Conservation (phyloP, 2,797 vertebrate genomes). For the Toxotes lorentzi region DNA sequence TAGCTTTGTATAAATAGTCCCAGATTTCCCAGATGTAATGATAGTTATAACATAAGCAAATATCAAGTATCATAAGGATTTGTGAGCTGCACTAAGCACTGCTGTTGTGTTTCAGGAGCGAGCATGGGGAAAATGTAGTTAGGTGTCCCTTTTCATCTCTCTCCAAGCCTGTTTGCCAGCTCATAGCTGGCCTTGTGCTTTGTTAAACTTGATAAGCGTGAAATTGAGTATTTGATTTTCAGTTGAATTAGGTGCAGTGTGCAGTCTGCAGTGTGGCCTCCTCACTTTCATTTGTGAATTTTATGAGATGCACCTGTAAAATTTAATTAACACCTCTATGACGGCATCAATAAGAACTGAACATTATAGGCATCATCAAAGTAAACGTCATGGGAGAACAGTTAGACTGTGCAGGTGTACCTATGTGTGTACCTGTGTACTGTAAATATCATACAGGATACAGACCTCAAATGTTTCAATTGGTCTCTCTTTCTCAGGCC, state of each 20-base stretch:
- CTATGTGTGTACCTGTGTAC: too few species aligned
- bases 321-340: background rate
- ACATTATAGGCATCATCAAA: background rate
- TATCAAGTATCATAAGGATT: background rate
- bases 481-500: background rate
- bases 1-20: background rate
- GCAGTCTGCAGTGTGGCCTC: slow-evolving; percentile 5
- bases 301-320: background rate
- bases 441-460: background rate
- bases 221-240: slow-evolving; percentile 58
- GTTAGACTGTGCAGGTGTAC: background rate
- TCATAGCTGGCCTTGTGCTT: slow-evolving; percentile 1
- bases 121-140: background rate
- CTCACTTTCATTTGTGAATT: slow-evolving; percentile 10
- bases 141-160: slow-evolving; percentile 13
- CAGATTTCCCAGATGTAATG: background rate
- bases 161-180: background rate
- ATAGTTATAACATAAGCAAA: background rate
- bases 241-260: slow-evolving; percentile 36
- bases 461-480: background rate
- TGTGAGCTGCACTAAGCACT: background rate
- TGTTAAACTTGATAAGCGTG: slow-evolving; percentile 43
- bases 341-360: background rate
- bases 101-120: slow-evolving; percentile 17
- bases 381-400: background rate